phyloP scores from a whole-genome alignment of 2,888 invertebrate genomes.

The Amiota communis region DNA sequence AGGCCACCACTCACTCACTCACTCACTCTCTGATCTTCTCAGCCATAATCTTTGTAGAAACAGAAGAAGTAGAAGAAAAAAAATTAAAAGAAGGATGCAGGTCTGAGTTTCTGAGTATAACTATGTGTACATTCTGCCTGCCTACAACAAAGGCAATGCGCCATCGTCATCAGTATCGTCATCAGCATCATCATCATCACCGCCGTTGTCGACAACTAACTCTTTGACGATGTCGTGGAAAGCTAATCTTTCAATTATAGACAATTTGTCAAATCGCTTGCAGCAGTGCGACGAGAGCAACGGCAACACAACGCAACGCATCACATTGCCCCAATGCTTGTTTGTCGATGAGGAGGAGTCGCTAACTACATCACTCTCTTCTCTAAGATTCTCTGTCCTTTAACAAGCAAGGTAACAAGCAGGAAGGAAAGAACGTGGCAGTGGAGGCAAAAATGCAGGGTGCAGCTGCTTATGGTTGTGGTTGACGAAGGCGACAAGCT shows the following conservation, averaged over 20 bases:
- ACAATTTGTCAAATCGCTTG: slow-evolving; percentile 73
- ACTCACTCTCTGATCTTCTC: slow-evolving; percentile 26
- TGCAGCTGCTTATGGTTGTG: slow-evolving; percentile 18
- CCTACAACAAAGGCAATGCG: slow-evolving; percentile 35
- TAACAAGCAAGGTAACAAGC: background rate
- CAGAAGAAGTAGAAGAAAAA: too few relatives aligned
- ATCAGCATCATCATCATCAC: background rate
- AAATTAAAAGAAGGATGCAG: background rate
- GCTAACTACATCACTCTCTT: too few relatives aligned
- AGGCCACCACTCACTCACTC: slow-evolving; percentile 45
- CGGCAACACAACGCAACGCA: slow-evolving; percentile 9
- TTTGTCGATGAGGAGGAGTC: too few relatives aligned
- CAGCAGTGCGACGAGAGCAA: slow-evolving; percentile 45
- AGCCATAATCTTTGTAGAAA: slow-evolving; percentile 30
- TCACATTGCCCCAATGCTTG: too few relatives aligned
- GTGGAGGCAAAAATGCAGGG: background rate
- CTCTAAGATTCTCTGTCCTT: too few relatives aligned
- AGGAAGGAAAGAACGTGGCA: background rate
- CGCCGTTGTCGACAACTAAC: slow-evolving; percentile 33
- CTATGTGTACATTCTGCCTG: too few relatives aligned
- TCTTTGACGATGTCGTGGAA: slow-evolving; percentile 52
- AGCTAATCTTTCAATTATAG: slow-evolving; percentile 74
- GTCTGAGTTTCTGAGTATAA: too few relatives aligned
- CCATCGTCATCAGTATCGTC: too few relatives aligned
- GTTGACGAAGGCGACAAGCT: slow-evolving; percentile 49